Percentiles rank a stretch among this genome's conserved stretches.
phyloP scores from a whole-genome alignment of 2,888 invertebrate species.

The Epistrophe eligans region DNA sequence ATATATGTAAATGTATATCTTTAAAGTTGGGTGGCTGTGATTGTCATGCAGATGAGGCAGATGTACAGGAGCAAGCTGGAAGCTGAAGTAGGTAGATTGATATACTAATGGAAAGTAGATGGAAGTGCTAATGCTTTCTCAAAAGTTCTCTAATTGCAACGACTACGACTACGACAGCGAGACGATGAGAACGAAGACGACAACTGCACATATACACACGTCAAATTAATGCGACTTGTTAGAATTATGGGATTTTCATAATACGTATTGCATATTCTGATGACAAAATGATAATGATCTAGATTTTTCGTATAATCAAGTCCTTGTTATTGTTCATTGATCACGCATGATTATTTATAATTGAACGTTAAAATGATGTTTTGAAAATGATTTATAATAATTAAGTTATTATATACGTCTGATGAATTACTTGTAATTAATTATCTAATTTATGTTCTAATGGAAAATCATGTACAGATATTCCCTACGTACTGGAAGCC shows the following conservation, averaged over 20 bases:
- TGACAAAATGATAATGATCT: not conserved
- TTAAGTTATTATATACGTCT: not conserved
- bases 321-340: not conserved
- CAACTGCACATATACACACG: not conserved
- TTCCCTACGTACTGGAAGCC: no score
- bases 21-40: conserved; percentile 4
- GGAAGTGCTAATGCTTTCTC: conserved; percentile 67
- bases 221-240: conserved; percentile 44
- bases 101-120: conserved; percentile 62
- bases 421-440: not conserved
- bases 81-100: conserved; percentile 24
- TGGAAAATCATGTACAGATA: no score
- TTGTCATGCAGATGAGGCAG: conserved; percentile 57
- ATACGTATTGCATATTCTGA: not conserved
- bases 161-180: no score
- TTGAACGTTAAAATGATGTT: not conserved
- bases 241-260: conserved; percentile 8
- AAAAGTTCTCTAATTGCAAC: conserved; percentile 67
- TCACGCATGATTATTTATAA: not conserved
- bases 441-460: not conserved
- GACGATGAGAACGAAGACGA: not conserved
- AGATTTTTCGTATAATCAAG: not conserved
- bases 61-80: not conserved
- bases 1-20: not conserved
- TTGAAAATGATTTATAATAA: not conserved